Evolutionary conservation across 2,797 vertebrate species (phyloP).

Genomic region (Phoeniculus purpureus): DNA sequence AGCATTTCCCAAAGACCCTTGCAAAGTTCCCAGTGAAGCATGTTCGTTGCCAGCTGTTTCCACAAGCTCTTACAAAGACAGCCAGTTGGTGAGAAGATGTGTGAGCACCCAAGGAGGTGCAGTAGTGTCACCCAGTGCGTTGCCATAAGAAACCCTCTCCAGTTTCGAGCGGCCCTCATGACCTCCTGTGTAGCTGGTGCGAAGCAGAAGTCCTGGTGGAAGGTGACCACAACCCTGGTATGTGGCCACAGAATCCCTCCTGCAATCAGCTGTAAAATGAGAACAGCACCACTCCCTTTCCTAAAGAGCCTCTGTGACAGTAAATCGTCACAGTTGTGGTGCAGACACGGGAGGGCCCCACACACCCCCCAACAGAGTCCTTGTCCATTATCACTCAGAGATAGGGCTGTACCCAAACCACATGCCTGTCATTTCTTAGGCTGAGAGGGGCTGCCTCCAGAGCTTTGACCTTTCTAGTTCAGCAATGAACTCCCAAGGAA

Average conservation of each 20-base stretch:
- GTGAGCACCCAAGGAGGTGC: not conserved
- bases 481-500: not conserved
- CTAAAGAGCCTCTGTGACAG: not conserved
- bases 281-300: not conserved
- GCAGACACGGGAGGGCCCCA: not conserved
- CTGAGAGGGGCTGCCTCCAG: not conserved
- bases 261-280: not conserved
- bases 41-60: conserved; percentile 1
- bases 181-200: not conserved
- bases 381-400: not conserved
- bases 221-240: not conserved
- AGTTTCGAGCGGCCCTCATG: not conserved
- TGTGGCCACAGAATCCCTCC: not conserved
- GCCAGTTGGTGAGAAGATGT: not conserved
- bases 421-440: not conserved
- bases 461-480: not conserved
- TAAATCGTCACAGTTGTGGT: not conserved
- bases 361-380: not conserved
- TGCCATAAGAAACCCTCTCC: not conserved
- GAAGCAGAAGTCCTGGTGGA: not conserved
- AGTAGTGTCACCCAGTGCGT: not conserved
- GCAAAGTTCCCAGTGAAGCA: conserved; percentile 19
- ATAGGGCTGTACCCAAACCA: not conserved
- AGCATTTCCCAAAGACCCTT: not conserved
- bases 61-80: not conserved